A percentile compares a stretch with the other conserved stretches of the same genome.
Conservation (phyloP, 2,113 vertebrate species). For the Bucco capensis region DNA sequence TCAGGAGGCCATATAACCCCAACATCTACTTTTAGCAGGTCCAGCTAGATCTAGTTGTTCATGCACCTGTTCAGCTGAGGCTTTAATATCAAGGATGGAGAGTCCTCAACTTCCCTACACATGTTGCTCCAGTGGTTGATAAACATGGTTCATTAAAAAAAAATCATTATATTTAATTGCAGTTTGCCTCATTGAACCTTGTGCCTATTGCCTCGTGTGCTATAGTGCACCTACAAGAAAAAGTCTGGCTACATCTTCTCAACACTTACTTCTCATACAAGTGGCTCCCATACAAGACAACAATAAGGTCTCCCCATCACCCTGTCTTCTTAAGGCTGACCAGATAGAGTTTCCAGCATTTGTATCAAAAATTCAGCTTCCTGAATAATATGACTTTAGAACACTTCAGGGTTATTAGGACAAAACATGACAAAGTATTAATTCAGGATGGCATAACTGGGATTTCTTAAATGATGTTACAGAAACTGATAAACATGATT, state of each 20-base stretch:
- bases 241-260: neutral
- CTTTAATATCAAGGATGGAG: neutral
- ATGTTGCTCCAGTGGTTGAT: neutral
- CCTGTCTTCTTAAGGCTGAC: neutral
- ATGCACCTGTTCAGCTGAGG: neutral
- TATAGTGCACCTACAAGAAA: neutral
- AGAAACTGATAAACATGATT: slow-evolving; percentile 47
- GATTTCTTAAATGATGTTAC: slow-evolving; percentile 46
- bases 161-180: neutral
- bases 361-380: neutral
- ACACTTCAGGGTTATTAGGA: slow-evolving; percentile 3
- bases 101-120: neutral
- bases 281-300: neutral
- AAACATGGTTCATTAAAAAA: neutral
- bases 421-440: slow-evolving; percentile 17
- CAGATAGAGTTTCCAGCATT: neutral
- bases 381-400: neutral
- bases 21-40: neutral
- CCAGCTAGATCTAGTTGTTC: neutral
- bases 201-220: neutral
- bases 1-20: neutral
- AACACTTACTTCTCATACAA: too few relatives aligned
- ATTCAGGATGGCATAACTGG: slow-evolving; percentile 9
- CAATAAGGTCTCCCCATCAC: neutral
- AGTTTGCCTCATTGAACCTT: neutral